Base-by-base conservation (phyloP, 2,113 vertebrate species). In the Pteropus alecto region DNA sequence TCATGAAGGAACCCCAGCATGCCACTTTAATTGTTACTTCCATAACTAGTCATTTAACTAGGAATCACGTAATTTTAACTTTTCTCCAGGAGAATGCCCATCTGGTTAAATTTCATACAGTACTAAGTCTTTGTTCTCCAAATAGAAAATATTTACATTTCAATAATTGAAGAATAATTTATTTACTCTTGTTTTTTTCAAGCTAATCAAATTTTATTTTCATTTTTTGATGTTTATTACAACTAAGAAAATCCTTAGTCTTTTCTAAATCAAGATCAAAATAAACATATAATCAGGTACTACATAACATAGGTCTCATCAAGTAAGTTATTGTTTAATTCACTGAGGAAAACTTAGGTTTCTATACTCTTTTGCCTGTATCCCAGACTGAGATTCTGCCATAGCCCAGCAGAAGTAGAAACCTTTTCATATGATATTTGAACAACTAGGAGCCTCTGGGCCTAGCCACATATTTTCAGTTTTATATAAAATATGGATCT, bases 211-310 rank as follows among this genome's bases (percentile, higher is more conserved):
- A 86, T 86, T 54, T 87, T 70, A 76, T 94, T 93, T 71, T 68
- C 46, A 77, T 77, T 76, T 93, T 85, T 63, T 67, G 56, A 79
- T 90, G 22, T 68, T 94, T 74, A 65, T 81, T 46, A 84, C 51
- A 84, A 86, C 7, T 73, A 16, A 95, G n/a, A 51, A 73, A 88
- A 68, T 76, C 24, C 65, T 38, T 84, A 48, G 30, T 54, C 21
- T 24, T 82, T 78, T 95, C 56, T 86, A 91, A 86, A 85, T 85
- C 26, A 56, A 71, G 41, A 83, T 82, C 13, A 87, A 91, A 96
- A 91, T 51, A 91, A 82, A 84, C 21, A 71, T 61, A 28, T 48
- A 77, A 63, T 46, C 24, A 92, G 15, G 19, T 30, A 21, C 11
- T 58, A 18, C 2, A 61, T 63, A 76, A 18, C 28, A 67, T 33